A percentile compares a stretch with the other conserved stretches of the same genome.
These are phyloP conservation scores for Clunio marinus DNA, from an alignment of 2,888 invertebrate species.

Conservation along the genomic window DNA sequence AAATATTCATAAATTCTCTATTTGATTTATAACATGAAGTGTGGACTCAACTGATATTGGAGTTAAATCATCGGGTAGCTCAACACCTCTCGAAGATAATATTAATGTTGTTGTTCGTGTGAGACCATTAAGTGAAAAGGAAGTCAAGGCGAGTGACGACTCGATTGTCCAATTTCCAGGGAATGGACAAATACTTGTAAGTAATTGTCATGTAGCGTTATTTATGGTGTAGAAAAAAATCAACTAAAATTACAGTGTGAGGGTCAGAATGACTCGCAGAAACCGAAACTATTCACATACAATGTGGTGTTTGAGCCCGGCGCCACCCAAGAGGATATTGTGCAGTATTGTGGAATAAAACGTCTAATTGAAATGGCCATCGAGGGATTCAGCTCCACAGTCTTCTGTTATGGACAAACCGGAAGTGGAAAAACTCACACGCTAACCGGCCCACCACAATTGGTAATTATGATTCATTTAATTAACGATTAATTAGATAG, in stretches of 20 bases:
- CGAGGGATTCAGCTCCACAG: slow-evolving; percentile 90
- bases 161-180: slow-evolving; percentile 79
- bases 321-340: slow-evolving; percentile 74
- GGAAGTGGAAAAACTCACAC: slow-evolving; percentile 96
- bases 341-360: slow-evolving; percentile 87
- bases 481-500: not conserved
- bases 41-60: slow-evolving; percentile 12
- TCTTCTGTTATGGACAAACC: slow-evolving; percentile 94
- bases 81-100: slow-evolving; percentile 28
- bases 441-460: slow-evolving; percentile 82
- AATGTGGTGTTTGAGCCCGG: slow-evolving; percentile 93
- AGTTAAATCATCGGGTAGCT: slow-evolving; percentile 23
- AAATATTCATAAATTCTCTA: too few relatives aligned
- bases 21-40: not conserved
- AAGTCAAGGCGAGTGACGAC: slow-evolving; percentile 64
- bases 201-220: slow-evolving; percentile 35
- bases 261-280: slow-evolving; percentile 59
- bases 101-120: slow-evolving; percentile 54
- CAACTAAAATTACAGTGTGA: slow-evolving; percentile 50
- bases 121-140: slow-evolving; percentile 73
- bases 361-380: slow-evolving; percentile 89
- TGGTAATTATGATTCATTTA: slow-evolving; percentile 58
- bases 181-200: slow-evolving; percentile 72
- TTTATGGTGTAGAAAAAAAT: too few relatives aligned
- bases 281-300: slow-evolving; percentile 85